phyloP scores from a whole-genome alignment of 2,888 invertebrate genomes.

The Himalopsyche kuldschensis region DNA sequence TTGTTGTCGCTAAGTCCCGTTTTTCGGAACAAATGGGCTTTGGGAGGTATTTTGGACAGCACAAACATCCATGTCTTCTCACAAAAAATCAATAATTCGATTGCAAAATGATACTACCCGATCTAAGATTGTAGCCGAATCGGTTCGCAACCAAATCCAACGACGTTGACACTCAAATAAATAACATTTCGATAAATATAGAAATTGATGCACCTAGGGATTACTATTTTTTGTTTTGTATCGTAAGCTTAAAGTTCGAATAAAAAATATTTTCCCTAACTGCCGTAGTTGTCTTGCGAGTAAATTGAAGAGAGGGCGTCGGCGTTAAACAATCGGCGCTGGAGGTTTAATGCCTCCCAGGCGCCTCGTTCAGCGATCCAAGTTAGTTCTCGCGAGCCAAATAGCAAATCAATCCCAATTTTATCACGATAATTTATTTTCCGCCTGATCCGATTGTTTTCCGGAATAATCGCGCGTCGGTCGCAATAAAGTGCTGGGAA shows the following conservation, averaged over 20 bases:
- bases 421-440: slow-evolving; percentile 6
- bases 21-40: too few relatives aligned
- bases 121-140: too few relatives aligned
- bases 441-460: neutral
- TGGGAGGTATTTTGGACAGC: too few relatives aligned
- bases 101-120: too few relatives aligned
- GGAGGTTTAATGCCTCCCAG: slow-evolving; percentile 1
- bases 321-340: slow-evolving; percentile 7
- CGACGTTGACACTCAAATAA: too few relatives aligned
- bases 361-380: slow-evolving; percentile 1
- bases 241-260: neutral
- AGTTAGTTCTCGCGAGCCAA: neutral
- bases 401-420: slow-evolving; percentile 9
- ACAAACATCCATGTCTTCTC: too few relatives aligned
- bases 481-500: neutral
- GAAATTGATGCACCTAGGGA: too few relatives aligned
- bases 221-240: too few relatives aligned
- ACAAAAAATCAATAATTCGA: too few relatives aligned
- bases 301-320: slow-evolving; percentile 1
- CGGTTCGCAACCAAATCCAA: too few relatives aligned
- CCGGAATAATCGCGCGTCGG: neutral
- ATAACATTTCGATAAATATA: too few relatives aligned
- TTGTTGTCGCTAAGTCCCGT: too few relatives aligned
- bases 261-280: neutral
- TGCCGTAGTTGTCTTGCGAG: neutral